Conservation (phyloP, 1,140 invertebrate species). For the Teleogryllus occipitalis region DNA sequence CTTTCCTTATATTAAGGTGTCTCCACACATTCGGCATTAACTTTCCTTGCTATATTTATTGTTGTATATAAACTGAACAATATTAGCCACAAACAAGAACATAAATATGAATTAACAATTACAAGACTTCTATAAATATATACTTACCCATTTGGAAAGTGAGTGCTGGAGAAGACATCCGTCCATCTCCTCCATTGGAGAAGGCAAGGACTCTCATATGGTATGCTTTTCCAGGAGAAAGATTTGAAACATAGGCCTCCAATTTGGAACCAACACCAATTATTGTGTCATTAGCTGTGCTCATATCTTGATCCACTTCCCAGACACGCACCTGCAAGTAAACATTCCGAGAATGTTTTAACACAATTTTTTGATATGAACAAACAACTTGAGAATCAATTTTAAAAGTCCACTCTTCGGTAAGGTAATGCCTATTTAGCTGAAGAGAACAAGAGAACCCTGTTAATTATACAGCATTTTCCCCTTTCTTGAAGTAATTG, state of each 20-base stretch:
- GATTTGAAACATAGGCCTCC: conserved; percentile 64
- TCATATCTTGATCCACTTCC: conserved; percentile 88
- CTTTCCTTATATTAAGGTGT: too few species aligned
- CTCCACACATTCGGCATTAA: too few species aligned
- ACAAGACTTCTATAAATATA: background rate
- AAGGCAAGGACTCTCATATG: conserved; percentile 83
- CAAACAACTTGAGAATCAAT: too few species aligned
- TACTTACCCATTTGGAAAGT: conserved; percentile 73
- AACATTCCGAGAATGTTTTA: conserved; percentile 20
- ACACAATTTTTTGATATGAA: too few species aligned
- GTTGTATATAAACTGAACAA: too few species aligned
- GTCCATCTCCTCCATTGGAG: conserved; percentile 88
- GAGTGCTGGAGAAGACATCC: conserved; percentile 87
- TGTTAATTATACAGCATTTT: too few species aligned
- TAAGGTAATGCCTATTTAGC: too few species aligned
- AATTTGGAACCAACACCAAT: conserved; percentile 64
- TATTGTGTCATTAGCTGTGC: conserved; percentile 78
- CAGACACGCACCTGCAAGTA: conserved; percentile 68
- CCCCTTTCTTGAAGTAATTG: too few species aligned
- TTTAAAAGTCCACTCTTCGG: too few species aligned
- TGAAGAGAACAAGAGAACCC: too few species aligned
- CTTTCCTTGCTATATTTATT: too few species aligned
- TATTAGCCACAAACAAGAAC: background rate
- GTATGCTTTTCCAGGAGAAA: conserved; percentile 81
- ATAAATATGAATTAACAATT: background rate